Evolutionary conservation across 2,113 vertebrate genomes (phyloP).

Genomic region (Ploceus nigricollis): DNA sequence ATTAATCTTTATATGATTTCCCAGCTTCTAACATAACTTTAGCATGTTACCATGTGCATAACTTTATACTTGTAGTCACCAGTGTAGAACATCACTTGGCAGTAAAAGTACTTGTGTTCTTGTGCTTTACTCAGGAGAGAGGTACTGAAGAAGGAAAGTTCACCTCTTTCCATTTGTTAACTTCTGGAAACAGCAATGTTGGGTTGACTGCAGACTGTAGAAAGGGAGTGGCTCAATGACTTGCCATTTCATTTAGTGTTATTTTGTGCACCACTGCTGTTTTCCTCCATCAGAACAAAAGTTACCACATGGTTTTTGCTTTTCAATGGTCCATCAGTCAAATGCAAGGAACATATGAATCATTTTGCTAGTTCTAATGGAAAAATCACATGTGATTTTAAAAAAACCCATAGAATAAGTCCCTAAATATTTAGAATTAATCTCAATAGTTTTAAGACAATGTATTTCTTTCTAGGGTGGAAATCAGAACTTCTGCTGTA

Average conservation of each 20-base stretch:
- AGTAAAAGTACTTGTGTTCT: not conserved
- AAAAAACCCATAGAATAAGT: not conserved
- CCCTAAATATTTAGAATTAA: not conserved
- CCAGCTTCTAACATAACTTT: not conserved
- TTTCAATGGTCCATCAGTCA: not conserved
- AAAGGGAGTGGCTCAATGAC: not conserved
- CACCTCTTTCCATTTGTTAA: not conserved
- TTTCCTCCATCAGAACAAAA: not conserved
- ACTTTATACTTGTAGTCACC: not conserved
- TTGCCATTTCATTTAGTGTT: not conserved
- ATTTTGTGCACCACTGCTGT: not conserved
- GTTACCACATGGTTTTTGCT: not conserved
- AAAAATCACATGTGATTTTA: not conserved
- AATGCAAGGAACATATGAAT: not conserved
- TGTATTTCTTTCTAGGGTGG: not conserved
- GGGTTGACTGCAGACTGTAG: not conserved
- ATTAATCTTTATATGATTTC: conserved; percentile 48
- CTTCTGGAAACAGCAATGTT: not conserved
- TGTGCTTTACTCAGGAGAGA: not conserved
- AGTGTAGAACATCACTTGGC: not conserved
- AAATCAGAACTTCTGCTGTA: not conserved
- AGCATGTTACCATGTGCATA: not conserved
- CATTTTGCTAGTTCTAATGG: not conserved
- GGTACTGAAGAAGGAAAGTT: not conserved
- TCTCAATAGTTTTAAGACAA: not conserved